These are phyloP conservation scores for Phataginus tricuspis DNA, from an alignment of 2,797 vertebrate species.

Conservation along the genomic window DNA sequence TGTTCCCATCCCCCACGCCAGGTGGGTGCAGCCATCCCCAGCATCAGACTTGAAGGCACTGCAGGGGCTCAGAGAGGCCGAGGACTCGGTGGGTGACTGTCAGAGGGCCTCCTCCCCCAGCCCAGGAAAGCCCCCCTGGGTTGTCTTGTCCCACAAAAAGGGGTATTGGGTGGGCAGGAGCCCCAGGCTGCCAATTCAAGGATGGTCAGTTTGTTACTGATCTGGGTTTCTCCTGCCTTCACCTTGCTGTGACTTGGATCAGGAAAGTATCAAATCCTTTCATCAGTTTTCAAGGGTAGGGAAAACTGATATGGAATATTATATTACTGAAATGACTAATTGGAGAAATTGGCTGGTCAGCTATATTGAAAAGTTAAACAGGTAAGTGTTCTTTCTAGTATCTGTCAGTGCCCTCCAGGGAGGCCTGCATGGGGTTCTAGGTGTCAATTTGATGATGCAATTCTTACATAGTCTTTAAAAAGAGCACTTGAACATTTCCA, in stretches of 20 bases:
- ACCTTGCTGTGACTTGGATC: background rate
- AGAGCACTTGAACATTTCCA: background rate
- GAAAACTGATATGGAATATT: background rate
- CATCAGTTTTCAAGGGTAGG: background rate
- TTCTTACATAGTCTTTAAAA: background rate
- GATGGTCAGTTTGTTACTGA: background rate
- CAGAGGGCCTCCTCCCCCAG: background rate
- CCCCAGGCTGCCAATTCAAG: background rate
- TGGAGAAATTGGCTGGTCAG: background rate
- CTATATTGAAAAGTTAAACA: background rate
- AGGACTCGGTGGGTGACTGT: background rate
- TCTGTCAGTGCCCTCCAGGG: background rate
- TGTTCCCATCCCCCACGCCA: fast-evolving
- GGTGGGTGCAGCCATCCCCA: fast-evolving
- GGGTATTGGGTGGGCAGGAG: background rate
- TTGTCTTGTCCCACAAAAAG: background rate
- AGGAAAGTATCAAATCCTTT: background rate
- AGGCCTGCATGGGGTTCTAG: background rate
- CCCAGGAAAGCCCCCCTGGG: background rate
- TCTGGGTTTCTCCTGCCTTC: background rate
- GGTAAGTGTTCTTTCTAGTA: background rate
- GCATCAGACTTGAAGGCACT: background rate
- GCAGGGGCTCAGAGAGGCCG: background rate
- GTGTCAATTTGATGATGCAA: background rate
- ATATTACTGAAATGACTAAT: background rate